Evolutionary conservation across 2,113 vertebrate species (phyloP), one percentile per base, ranked within the genome.

Genomic region (Leptosomus discolor): DNA sequence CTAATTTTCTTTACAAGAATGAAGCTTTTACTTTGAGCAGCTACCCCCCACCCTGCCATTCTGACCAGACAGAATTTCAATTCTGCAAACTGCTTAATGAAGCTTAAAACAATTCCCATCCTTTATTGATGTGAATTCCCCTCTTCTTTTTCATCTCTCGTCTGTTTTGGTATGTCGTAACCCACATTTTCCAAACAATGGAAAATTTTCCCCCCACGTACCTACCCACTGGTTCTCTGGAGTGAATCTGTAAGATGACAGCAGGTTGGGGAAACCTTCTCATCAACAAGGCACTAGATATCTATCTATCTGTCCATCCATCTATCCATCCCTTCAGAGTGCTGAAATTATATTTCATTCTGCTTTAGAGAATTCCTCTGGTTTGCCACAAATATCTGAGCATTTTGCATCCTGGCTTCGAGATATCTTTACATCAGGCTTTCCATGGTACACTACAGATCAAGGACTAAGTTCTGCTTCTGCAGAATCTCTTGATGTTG

Each of bases 1-100:
- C 64, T 68, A 22, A 88, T 93, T 94, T 80, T 92, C 79, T 51
- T 56, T 78, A 58, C 50, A 94, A 88, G 70, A 93, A 85, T 93
- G 69, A 88, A 67, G 16, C 22, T 86, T 88, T 86, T 67, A 21
- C 75, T 95, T 83, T 70, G 82, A 92, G 88, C 41, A 94, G 39
- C 48, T 57, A 68, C 19, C 82, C 57, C 41, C 18, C 0, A 0
- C 63, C 76, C 83, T 80, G 54, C 56, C 9, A 15, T 37, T 92
- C 79, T 90, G 79, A 96, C 94, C 80, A 82, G 91, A 92, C 15
- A 77, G 19, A 90, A 80, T 23, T 76, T 80, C 58, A 77, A 36
- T 81, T 93, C 85, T 93, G 70, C 58, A 88, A 82, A 57, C 4
- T 2, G 23, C 24, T 67, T 90, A 84, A 90, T 76, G 77, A 84